Percentiles rank a stretch among this genome's conserved stretches.
Evolutionary conservation across 2,797 vertebrate species (phyloP).

Genomic region (Channa striata): DNA sequence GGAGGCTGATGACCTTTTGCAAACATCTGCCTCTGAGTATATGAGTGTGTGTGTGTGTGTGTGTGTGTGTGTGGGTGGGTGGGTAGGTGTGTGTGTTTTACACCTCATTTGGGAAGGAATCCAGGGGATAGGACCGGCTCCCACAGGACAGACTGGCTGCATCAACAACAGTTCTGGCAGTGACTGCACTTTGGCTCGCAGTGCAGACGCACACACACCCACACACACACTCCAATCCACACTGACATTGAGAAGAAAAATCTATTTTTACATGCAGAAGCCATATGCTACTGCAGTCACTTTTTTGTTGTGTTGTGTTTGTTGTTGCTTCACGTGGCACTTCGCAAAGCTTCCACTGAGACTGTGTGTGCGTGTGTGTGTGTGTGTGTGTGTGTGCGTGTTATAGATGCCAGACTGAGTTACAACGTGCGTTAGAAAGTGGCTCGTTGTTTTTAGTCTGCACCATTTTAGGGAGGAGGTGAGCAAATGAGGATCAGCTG

Average conservation of each 20-base stretch:
- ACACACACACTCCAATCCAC: conserved; percentile 9
- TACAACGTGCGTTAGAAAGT: conserved; percentile 29
- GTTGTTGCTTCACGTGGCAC: conserved; percentile 25
- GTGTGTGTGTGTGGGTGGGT: conserved; percentile 15
- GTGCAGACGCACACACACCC: conserved; percentile 4
- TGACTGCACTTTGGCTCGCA: conserved; percentile 37
- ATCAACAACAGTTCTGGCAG: conserved; percentile 54
- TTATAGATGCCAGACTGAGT: conserved; percentile 1
- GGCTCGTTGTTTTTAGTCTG: conserved; percentile 24
- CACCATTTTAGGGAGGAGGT: conserved; percentile 28
- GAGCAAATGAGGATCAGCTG: conserved; percentile 25
- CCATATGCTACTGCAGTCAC: conserved; percentile 44
- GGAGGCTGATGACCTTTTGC: conserved; percentile 43
- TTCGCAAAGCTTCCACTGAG: conserved; percentile 28
- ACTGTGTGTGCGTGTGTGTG: conserved; percentile 3
- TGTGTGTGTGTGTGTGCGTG: conserved; percentile 10
- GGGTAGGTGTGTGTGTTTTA: conserved; percentile 18
- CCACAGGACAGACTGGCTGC: conserved; percentile 42
- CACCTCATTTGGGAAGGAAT: conserved; percentile 46
- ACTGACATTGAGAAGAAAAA: conserved; percentile 17
- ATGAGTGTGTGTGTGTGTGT: conserved; percentile 7
- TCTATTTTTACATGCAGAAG: conserved; percentile 53
- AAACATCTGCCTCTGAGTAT: conserved; percentile 23
- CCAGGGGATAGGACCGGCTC: conserved; percentile 32
- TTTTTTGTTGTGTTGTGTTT: conserved; percentile 33